phyloP scores from a whole-genome alignment of 2,113 vertebrate species.

The Gracilinanus agilis region DNA sequence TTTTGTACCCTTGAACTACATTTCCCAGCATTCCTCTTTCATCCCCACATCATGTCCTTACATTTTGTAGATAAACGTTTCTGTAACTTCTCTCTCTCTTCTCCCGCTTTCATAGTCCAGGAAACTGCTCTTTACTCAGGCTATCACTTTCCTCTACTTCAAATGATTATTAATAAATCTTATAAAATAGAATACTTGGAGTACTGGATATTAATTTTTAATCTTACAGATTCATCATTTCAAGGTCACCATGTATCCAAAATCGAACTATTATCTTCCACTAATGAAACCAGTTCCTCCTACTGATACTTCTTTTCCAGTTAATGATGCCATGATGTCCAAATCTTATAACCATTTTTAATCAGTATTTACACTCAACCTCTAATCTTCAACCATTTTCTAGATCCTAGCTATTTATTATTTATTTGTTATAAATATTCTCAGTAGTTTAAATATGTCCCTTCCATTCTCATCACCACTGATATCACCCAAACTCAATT shows the following conservation, averaged over 20 bases:
- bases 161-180: too few relatives aligned
- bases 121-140: too few relatives aligned
- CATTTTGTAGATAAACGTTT: too few relatives aligned
- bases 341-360: background rate
- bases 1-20: too few relatives aligned
- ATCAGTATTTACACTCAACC: background rate
- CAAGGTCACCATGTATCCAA: background rate
- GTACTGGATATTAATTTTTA: too few relatives aligned
- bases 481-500: background rate
- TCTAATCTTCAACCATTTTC: background rate
- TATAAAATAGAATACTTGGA: too few relatives aligned
- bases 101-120: too few relatives aligned
- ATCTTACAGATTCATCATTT: background rate
- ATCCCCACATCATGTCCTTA: too few relatives aligned
- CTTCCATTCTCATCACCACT: background rate
- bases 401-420: background rate
- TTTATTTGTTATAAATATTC: background rate
- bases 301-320: background rate
- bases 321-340: background rate
- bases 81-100: too few relatives aligned
- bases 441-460: background rate
- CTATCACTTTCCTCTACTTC: too few relatives aligned
- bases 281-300: background rate
- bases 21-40: too few relatives aligned
- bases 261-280: background rate